Conservation (phyloP, 1,140 invertebrate genomes). For the Sogatella furcifera region DNA sequence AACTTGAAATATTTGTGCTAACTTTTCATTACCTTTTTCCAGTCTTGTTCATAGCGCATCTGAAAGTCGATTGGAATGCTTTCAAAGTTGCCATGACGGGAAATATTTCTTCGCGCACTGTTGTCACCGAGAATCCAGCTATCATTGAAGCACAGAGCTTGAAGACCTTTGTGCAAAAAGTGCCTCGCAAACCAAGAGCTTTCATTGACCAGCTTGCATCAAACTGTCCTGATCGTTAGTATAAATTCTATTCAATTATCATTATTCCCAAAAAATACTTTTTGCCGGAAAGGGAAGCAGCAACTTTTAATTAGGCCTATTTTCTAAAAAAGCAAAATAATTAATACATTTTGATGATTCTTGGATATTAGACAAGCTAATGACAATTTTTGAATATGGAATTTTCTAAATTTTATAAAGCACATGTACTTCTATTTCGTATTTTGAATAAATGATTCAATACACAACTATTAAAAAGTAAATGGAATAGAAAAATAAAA, state of each 20-base stretch:
- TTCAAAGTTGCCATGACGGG: conserved; percentile 33
- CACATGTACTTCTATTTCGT: too few relatives aligned
- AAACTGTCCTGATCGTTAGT: conserved; percentile 28
- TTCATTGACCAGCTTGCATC: conserved; percentile 23
- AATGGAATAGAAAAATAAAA: too few relatives aligned
- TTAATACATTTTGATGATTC: too few relatives aligned
- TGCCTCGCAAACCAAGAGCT: conserved; percentile 15
- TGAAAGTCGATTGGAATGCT: conserved; percentile 31
- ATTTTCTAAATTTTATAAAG: too few relatives aligned
- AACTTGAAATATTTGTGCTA: neutral
- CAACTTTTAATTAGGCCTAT: too few relatives aligned
- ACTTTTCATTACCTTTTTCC: conserved; percentile 25
- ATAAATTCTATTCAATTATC: conserved; percentile 23
- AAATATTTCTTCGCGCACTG: conserved; percentile 22
- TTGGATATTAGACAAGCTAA: too few relatives aligned
- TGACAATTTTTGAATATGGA: too few relatives aligned
- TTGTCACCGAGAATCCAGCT: conserved; percentile 37
- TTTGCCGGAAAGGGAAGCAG: too few relatives aligned
- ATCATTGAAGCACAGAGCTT: conserved; percentile 29
- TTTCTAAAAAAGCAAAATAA: too few relatives aligned
- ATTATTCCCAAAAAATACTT: too few relatives aligned
- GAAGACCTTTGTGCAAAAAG: conserved; percentile 24
- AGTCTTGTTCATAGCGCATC: conserved; percentile 35
- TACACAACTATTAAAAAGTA: too few relatives aligned
- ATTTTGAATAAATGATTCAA: too few relatives aligned